Conservation (phyloP, 2,797 vertebrate species). For the Typhlichthys subterraneus region DNA sequence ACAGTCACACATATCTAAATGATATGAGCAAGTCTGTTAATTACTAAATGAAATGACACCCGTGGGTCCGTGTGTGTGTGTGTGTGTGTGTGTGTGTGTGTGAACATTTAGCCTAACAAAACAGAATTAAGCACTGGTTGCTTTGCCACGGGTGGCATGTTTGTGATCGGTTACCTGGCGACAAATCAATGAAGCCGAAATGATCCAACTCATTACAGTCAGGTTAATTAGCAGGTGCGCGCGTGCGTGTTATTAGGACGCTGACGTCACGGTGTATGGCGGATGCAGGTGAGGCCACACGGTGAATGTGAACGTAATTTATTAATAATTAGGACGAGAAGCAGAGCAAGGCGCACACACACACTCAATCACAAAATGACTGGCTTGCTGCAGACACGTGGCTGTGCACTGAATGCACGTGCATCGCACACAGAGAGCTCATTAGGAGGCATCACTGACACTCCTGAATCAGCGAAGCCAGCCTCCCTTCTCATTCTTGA, state of each 20-base stretch:
- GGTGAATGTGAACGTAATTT: slow-evolving; percentile 51
- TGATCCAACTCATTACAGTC: slow-evolving; percentile 61
- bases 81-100: slow-evolving; percentile 1
- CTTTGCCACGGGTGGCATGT: slow-evolving; percentile 27
- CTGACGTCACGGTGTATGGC: slow-evolving; percentile 18
- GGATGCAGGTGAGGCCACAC: slow-evolving; percentile 14
- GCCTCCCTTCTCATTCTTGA: slow-evolving; percentile 34
- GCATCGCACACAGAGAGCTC: slow-evolving; percentile 11
- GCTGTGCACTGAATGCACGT: neutral
- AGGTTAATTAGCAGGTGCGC: slow-evolving; percentile 48
- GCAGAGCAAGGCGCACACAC: slow-evolving; percentile 9
- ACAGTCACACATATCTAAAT: neutral
- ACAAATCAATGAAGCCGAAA: slow-evolving; percentile 61
- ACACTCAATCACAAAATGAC: slow-evolving; percentile 13
- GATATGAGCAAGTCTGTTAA: neutral
- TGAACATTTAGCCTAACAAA: neutral
- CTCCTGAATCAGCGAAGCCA: slow-evolving; percentile 35
- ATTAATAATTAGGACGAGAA: slow-evolving; percentile 55
- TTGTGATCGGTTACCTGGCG: slow-evolving; percentile 38
- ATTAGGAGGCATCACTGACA: slow-evolving; percentile 37
- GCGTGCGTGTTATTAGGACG: neutral
- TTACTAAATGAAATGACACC: neutral
- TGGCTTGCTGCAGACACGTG: slow-evolving; percentile 2
- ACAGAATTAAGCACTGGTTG: slow-evolving; percentile 16
- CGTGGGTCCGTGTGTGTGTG: neutral